Evolutionary conservation across 1,140 invertebrate genomes (phyloP), one percentile per base, ranked within the genome.

Genomic region (Rhysida immarginata): DNA sequence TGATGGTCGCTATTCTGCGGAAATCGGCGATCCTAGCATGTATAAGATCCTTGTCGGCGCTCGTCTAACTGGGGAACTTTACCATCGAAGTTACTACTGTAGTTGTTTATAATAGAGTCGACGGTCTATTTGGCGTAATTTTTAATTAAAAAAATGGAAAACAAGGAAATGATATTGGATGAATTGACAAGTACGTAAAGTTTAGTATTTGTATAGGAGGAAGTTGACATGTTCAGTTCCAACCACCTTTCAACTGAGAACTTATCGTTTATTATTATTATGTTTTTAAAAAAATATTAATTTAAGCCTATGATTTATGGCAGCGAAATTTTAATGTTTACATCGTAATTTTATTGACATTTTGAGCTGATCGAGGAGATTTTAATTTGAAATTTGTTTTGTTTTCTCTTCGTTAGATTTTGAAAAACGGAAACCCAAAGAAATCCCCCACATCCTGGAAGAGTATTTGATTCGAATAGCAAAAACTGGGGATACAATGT

Each of bases 381-480:
- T 18, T 11, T 55, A 49, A 55, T 43, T 55, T 8, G 8, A 54
- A n/a, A 5, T 26, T 53, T 53, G 26, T 53, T 41, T 8, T 53
- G 27, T 23, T 54, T 54, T 51, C 54, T 49, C 25, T 63, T n/a
- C n/a, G n/a, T 57, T 26, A 71, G 85, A 88, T 63, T 92, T 89
- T 67, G 80, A 85, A 48, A 89, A 87, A 68, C 77, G 86, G 60
- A 83, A 84, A 62, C 78, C 81, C 1, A 78, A 82, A 64, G 83
- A 83, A 61, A 90, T 95, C 64, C 88, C 91, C n/a, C 76, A 81
- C 53, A 81, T 88, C 64, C 74, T 96, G 46, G 90, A 96, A 63
- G 87, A 93, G 29, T 95, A 94, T 70, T 73, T 96, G 46, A 78
- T 79, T 59, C 87, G 83, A 74, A 87, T 96, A 53, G 92, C 92